Evolutionary conservation across 1,140 invertebrate species (phyloP).

Genomic region (Macrobrachium rosenbergii): DNA sequence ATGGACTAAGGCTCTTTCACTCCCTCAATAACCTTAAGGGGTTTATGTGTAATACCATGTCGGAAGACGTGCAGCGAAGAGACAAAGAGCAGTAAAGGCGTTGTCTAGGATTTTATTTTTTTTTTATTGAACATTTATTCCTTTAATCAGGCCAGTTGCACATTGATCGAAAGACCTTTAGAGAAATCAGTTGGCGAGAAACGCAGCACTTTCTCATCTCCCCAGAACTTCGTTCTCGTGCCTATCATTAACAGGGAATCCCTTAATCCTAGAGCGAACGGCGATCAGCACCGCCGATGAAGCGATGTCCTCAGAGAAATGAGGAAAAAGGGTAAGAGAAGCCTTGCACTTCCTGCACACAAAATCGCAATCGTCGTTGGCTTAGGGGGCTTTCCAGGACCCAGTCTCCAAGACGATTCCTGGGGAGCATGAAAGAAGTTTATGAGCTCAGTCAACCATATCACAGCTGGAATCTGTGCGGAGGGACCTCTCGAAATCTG

Average conservation of each 20-base stretch:
- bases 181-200: too few species aligned
- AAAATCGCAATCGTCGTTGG: conserved; percentile 28
- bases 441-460: conserved; percentile 2
- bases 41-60: conserved; percentile 10
- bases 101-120: too few species aligned
- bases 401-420: conserved; percentile 26
- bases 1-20: neutral
- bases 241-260: too few species aligned
- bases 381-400: neutral
- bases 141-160: too few species aligned
- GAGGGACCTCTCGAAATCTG: conserved; percentile 7
- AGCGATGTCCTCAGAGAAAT: neutral
- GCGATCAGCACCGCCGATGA: too few species aligned
- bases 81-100: too few species aligned
- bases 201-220: too few species aligned
- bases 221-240: too few species aligned
- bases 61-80: too few species aligned
- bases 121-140: too few species aligned
- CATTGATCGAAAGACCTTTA: too few species aligned
- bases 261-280: too few species aligned
- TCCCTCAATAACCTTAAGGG: neutral
- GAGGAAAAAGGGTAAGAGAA: conserved; percentile 13
- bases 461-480: conserved; percentile 14
- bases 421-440: conserved; percentile 6
- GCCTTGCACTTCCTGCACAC: conserved; percentile 7